Base-by-base conservation (phyloP, 1,140 invertebrate genomes). In the Stegodyphus dumicola region DNA sequence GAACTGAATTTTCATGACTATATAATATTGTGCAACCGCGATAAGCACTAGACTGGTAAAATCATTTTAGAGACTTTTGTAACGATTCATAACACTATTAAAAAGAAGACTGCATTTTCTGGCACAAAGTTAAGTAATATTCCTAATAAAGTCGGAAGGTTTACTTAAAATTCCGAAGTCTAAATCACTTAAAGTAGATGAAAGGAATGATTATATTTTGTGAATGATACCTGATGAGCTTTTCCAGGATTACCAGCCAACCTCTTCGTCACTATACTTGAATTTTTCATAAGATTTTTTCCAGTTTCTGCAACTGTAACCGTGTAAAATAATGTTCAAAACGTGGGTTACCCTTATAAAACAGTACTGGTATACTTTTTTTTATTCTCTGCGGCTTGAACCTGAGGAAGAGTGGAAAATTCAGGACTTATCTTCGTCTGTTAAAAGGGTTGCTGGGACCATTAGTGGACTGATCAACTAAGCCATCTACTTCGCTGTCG, bases 391-490 rank as follows among this genome's bases (percentile, higher is more conserved):
- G 69, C 18, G 18, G 15, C 10, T 11, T 69, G 15, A 17, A 69
- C 18, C 33, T 18, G 33, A n/a, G n/a, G n/a, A 11, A 11, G 13
- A 51, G 33, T n/a, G 49, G 51, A 60, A 60, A 65, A 86, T 13
- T 60, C 17, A 64, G 52, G 49, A 17, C 77, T 81, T 88, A 88
- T 85, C 86, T 70, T 54, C 87, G 53, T 69, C 87, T 65, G 76
- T 86, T 86, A 64, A 87, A 88, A 48, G 87, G 87, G 53, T 88
- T 88, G 71, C 77, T 86, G 15, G 87, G 77, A 51, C 87, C 87
- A 76, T 88, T 88, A 9, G 86, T 85, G 49, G 87, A 87, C 77
- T 88, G 87, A 11, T 88, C 87, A 11, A 81, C 85, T 10, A 84
- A 11, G 52, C 84, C 75, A 49, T 87, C 88, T 7, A 75, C 83